phyloP scores from a whole-genome alignment of 2,113 vertebrate genomes.

The Sphyrna mokarran region DNA sequence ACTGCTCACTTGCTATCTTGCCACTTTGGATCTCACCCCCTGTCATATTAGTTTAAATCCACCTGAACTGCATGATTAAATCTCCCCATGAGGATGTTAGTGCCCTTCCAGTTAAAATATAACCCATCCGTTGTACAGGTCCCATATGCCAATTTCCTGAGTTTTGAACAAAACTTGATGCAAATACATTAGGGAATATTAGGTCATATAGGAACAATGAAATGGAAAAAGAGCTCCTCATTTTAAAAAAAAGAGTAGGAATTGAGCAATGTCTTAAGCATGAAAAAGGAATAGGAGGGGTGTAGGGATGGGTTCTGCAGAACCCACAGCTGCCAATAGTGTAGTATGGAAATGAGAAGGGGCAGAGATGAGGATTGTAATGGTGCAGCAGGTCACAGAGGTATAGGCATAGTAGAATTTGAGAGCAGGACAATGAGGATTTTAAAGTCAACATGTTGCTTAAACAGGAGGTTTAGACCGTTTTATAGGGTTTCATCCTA shows the following conservation, averaged over 20 bases:
- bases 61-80: too few species aligned
- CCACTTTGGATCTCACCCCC: too few species aligned
- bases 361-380: too few species aligned
- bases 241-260: background rate
- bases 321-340: background rate
- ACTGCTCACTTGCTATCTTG: too few species aligned
- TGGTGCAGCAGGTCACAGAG: too few species aligned
- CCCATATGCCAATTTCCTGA: background rate
- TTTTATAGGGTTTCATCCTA: background rate
- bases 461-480: background rate
- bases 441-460: background rate
- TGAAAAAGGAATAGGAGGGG: too few species aligned
- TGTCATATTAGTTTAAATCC: too few species aligned
- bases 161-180: background rate
- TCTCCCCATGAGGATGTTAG: too few species aligned
- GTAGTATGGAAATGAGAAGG: background rate
- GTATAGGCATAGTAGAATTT: background rate
- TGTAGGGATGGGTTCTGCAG: background rate
- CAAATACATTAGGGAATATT: background rate
- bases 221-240: background rate
- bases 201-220: background rate
- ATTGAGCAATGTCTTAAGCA: background rate
- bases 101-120: too few species aligned
- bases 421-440: too few species aligned
- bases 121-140: too few species aligned